phyloP scores from a whole-genome alignment of 2,113 vertebrate species.

The Cavia porcellus region DNA sequence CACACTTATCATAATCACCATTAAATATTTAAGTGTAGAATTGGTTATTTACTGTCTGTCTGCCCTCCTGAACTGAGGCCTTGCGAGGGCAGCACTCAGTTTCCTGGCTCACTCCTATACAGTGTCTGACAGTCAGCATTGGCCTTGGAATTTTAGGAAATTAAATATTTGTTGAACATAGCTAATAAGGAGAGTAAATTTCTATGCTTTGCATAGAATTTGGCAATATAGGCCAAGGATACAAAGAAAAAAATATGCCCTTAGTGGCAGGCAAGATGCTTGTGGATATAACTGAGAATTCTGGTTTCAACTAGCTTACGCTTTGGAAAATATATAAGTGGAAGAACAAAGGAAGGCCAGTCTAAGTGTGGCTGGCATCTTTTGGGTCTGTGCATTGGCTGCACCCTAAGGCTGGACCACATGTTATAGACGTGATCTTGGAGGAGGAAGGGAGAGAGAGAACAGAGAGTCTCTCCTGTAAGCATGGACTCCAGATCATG shows the following conservation, averaged over 20 bases:
- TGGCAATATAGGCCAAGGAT: conserved; percentile 52
- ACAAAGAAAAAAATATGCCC: background rate
- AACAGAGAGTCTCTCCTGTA: background rate
- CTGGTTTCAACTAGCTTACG: conserved; percentile 24
- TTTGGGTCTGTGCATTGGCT: background rate
- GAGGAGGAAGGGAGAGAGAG: background rate
- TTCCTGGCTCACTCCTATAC: background rate
- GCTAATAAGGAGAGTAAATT: conserved; percentile 46
- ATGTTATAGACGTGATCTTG: background rate
- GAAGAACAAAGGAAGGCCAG: background rate
- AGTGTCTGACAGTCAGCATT: background rate
- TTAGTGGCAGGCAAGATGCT: conserved; percentile 29
- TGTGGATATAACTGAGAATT: conserved; percentile 15
- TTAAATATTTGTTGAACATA: conserved; percentile 68
- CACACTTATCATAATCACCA: background rate
- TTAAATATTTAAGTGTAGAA: conserved; percentile 55
- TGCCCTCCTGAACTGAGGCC: conserved; percentile 52
- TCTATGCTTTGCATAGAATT: conserved; percentile 59
- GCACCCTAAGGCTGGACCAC: background rate
- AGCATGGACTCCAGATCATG: conserved; percentile 26
- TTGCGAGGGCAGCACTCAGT: conserved; percentile 60
- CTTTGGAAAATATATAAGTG: conserved; percentile 11
- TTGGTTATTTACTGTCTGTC: conserved; percentile 65
- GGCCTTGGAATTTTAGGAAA: conserved; percentile 59
- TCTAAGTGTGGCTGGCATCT: background rate